These are phyloP conservation scores for Natator depressus DNA, from an alignment of 2,113 vertebrate genomes.

Conservation along the genomic window DNA sequence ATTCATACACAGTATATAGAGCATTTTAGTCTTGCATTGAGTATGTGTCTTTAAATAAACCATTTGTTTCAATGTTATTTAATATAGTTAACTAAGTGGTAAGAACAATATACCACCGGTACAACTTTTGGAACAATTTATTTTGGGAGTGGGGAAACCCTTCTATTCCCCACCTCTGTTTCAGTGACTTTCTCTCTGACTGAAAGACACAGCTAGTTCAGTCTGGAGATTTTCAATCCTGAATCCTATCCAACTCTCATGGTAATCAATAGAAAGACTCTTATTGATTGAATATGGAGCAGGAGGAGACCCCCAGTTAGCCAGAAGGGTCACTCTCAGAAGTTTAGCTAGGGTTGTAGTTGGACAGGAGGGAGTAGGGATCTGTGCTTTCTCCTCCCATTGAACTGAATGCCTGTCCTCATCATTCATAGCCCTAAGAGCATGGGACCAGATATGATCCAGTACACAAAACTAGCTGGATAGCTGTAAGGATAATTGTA, in stretches of 20 bases:
- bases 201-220: not conserved
- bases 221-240: not conserved
- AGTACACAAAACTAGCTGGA: not conserved
- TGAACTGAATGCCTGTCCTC: not conserved
- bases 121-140: not conserved
- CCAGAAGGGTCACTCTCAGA: not conserved
- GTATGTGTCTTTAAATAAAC: not conserved
- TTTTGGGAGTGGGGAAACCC: not conserved
- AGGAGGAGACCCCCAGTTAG: fast-evolving
- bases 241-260: not conserved
- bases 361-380: not conserved
- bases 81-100: not conserved
- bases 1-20: not conserved
- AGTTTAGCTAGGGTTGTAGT: not conserved
- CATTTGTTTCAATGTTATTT: not conserved
- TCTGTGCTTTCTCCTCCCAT: not conserved
- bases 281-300: fast-evolving
- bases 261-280: not conserved
- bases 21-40: not conserved
- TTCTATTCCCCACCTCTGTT: not conserved
- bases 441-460: not conserved
- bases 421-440: not conserved
- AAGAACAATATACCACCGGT: not conserved
- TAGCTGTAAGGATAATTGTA: not conserved
- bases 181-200: not conserved